Percentiles rank a stretch among this genome's conserved stretches.
Evolutionary conservation across 2,797 vertebrate species (phyloP).

Genomic region (Galagoides demidoff): DNA sequence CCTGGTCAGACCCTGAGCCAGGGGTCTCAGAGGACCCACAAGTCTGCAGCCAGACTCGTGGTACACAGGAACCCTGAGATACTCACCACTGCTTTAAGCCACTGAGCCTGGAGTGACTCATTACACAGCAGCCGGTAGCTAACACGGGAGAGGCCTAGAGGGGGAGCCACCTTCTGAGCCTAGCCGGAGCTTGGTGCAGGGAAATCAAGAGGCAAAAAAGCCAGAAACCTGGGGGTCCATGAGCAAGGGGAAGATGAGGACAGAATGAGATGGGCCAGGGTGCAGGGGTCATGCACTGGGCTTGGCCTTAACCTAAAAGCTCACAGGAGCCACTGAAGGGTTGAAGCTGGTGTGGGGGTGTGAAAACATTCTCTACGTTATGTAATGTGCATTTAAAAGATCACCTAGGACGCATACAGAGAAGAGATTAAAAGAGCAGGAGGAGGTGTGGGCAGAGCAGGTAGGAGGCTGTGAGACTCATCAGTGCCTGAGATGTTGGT

Average conservation of each 20-base stretch:
- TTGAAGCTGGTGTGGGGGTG: background rate
- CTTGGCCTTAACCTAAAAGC: background rate
- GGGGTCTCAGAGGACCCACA: background rate
- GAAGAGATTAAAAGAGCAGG: background rate
- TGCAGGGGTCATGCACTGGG: background rate
- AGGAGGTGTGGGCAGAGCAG: background rate
- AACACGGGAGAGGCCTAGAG: background rate
- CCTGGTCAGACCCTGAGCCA: background rate
- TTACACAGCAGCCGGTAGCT: rapidly evolving
- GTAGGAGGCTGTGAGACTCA: background rate
- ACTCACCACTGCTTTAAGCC: rapidly evolving
- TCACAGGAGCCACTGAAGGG: background rate
- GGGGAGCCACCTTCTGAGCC: background rate
- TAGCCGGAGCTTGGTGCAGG: background rate
- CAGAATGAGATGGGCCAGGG: background rate
- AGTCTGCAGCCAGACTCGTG: background rate
- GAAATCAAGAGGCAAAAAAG: background rate
- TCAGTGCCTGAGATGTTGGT: background rate
- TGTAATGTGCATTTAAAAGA: background rate
- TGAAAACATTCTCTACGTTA: background rate
- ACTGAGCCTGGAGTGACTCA: rapidly evolving
- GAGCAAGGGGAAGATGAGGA: background rate
- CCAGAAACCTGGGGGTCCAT: rapidly evolving
- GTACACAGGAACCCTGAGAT: background rate
- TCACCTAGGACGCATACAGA: background rate